Evolutionary conservation across 2,113 vertebrate species (phyloP).

Genomic region (Hemibagrus wyckioides): DNA sequence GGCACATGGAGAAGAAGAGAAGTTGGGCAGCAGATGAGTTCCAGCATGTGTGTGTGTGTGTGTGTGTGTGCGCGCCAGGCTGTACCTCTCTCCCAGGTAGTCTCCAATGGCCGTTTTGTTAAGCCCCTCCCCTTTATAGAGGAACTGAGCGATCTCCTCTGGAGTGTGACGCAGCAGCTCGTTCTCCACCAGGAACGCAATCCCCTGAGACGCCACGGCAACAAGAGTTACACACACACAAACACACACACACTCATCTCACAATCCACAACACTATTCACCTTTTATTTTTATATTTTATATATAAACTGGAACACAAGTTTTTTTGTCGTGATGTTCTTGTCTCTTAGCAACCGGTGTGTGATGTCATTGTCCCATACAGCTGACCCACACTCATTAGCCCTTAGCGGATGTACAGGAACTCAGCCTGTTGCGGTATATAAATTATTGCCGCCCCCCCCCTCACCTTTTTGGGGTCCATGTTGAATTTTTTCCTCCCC

Average conservation of each 20-base stretch:
- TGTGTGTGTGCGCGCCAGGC: too few species aligned
- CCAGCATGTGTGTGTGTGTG: neutral
- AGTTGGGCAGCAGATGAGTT: neutral
- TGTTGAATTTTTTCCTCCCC: constrained; percentile 86
- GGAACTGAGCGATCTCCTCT: constrained; percentile 87
- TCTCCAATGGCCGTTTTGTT: constrained; percentile 93
- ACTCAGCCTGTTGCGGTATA: neutral
- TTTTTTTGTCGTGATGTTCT: neutral
- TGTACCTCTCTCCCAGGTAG: constrained; percentile 87
- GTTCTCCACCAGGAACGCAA: constrained; percentile 86
- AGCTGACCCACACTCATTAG: too few species aligned
- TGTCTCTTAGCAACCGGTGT: neutral
- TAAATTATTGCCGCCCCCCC: neutral
- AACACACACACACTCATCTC: neutral
- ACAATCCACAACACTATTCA: neutral
- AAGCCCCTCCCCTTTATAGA: constrained; percentile 92
- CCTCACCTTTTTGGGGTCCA: constrained; percentile 90
- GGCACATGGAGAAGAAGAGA: neutral
- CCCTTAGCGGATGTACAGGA: too few species aligned
- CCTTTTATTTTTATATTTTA: neutral
- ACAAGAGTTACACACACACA: neutral
- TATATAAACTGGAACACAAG: too few species aligned
- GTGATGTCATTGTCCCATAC: neutral
- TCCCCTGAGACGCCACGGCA: constrained; percentile 75
- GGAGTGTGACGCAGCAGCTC: constrained; percentile 84